Evolutionary conservation across 1,140 invertebrate genomes (phyloP), one percentile per base, ranked within the genome.

Genomic region (Idris sp.): DNA sequence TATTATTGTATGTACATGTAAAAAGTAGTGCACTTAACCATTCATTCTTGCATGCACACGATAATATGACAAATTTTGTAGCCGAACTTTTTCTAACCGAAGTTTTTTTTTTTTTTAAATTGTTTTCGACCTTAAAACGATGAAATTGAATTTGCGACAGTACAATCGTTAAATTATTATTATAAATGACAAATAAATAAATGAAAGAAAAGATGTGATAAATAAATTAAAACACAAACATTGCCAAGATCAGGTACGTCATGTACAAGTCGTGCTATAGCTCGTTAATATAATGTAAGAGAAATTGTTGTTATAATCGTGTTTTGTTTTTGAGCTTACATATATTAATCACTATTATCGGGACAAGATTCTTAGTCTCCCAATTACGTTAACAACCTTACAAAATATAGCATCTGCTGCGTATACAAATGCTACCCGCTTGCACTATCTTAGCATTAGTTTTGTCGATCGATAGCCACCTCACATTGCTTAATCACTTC

Each of bases 351-450:
- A 28, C 8, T 33, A 14, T 44, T 72, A 76, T 61, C 53, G 58
- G 51, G 62, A 68, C 59, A 25, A 67, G n/a, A 68, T 75, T 71
- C 46, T 75, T 65, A 69, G 33, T 62, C 54, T 51, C 68, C 46
- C 22, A 56, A 58, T 62, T 67, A 61, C 19, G 64, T 62, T 71
- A 80, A 79, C 72, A 81, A 81, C 79, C 80, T 79, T 80, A 71
- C 74, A 67, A 48, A 69, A 43, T 75, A 48, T 10, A 48, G 40
- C 54, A 30, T 36, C 59, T 48, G 53, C 38, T 48, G 18, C 71
- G 58, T 68, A n/a, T n/a, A 65, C 72, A 78, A 80, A 80, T 78
- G 64, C 64, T 62, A n/a, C 22, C 40, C 26, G 40, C 36, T 65
- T 26, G 15, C 26, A 15, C 58, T 14, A 38, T 54, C 11, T 46